These are phyloP conservation scores for Hydriomena furcata DNA, from an alignment of 2,888 invertebrate genomes.

Conservation along the genomic window DNA sequence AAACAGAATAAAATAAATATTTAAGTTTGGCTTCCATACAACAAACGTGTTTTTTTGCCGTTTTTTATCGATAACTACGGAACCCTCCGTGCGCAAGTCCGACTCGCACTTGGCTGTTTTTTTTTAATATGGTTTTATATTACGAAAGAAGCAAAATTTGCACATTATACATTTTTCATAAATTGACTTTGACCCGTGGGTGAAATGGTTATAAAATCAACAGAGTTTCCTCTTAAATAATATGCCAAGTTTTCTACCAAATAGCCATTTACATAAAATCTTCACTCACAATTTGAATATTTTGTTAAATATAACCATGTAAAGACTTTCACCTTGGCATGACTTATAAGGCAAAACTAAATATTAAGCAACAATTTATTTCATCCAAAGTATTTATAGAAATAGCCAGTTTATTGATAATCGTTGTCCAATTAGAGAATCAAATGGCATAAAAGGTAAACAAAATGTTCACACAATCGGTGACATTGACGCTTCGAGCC, in stretches of 20 bases:
- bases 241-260: neutral
- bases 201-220: conserved; percentile 1
- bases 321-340: conserved; percentile 34
- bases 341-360: conserved; percentile 19
- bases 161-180: too few species aligned
- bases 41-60: too few species aligned
- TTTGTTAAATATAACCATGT: neutral
- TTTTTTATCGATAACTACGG: too few species aligned
- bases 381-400: conserved; percentile 10
- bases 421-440: conserved; percentile 24
- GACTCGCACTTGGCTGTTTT: too few species aligned
- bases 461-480: conserved; percentile 38
- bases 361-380: conserved; percentile 21
- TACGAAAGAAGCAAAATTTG: too few species aligned
- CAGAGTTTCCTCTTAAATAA: conserved; percentile 1
- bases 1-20: too few species aligned
- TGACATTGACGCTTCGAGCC: conserved; percentile 75
- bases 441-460: conserved; percentile 23
- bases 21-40: too few species aligned
- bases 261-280: conserved; percentile 10
- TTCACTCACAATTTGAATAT: conserved; percentile 23
- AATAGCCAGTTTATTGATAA: neutral
- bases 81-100: too few species aligned
- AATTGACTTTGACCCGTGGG: conserved; percentile 9
- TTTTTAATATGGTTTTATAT: too few species aligned